These are phyloP conservation scores for Orchesella cincta DNA, from an alignment of 1,140 invertebrate genomes.

Conservation along the genomic window DNA sequence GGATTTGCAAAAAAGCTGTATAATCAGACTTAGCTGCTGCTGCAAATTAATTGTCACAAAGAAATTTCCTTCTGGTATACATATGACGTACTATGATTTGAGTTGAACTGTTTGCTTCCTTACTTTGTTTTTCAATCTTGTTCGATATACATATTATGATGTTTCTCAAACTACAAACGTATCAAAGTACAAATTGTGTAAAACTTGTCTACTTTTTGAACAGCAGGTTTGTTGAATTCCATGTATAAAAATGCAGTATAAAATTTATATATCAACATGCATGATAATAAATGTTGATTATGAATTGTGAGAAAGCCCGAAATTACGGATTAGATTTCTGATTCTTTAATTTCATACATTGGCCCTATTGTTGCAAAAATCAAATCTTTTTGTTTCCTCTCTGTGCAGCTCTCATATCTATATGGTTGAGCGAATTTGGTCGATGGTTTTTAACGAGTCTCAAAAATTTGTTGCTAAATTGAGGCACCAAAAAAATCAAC, in stretches of 20 bases:
- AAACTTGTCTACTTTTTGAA: neutral
- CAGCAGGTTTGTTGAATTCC: neutral
- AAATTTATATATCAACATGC: neutral
- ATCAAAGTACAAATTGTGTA: conserved; percentile 17
- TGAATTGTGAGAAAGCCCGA: conserved; percentile 24
- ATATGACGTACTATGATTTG: no score
- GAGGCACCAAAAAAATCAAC: neutral
- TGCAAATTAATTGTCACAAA: no score
- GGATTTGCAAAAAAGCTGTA: no score
- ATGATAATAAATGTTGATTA: conserved; percentile 18
- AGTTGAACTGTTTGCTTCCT: no score
- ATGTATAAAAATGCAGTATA: neutral
- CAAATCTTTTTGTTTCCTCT: conserved; percentile 3
- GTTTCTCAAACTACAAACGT: neutral
- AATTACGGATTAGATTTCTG: neutral
- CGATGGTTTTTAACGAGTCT: conserved; percentile 3
- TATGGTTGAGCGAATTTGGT: conserved; percentile 18
- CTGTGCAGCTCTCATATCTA: neutral
- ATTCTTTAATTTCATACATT: neutral
- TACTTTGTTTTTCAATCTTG: no score
- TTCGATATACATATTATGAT: neutral
- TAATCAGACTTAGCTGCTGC: no score
- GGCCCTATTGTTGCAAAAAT: neutral
- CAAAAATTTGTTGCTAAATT: neutral
- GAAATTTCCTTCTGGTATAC: no score